Conservation (phyloP, 2,113 vertebrate genomes). For the Campylomormyrus tamandua region DNA sequence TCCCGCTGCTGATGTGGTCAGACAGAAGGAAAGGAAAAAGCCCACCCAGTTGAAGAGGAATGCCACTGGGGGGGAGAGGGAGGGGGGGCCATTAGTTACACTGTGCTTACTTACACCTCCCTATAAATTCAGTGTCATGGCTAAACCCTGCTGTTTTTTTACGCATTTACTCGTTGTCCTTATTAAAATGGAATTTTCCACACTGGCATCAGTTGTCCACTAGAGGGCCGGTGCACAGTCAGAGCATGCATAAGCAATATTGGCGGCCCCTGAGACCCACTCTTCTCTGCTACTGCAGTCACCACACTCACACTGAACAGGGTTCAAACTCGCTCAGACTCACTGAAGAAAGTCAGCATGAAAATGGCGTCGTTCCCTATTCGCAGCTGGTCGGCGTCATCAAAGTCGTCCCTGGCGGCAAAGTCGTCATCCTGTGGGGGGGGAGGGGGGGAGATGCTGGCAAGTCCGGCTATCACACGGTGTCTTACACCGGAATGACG, state of each 20-base stretch:
- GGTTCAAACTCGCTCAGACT: constrained; percentile 47
- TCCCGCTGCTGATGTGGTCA: constrained; percentile 94
- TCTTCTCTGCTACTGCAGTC: not conserved
- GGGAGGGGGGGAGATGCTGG: constrained; percentile 18
- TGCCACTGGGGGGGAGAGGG: constrained; percentile 68
- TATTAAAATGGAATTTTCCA: not conserved
- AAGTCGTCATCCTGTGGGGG: constrained; percentile 84
- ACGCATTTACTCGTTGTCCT: not conserved
- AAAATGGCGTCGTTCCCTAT: constrained; percentile 98
- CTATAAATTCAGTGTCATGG: not conserved
- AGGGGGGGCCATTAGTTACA: not conserved
- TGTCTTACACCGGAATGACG: not conserved
- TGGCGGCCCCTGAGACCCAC: not conserved
- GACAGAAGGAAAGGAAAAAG: constrained; percentile 96
- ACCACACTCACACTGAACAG: not conserved
- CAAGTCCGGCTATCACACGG: not conserved
- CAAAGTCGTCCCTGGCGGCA: constrained; percentile 86
- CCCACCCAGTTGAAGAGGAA: constrained; percentile 99
- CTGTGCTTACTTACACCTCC: not conserved
- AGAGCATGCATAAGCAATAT: not conserved
- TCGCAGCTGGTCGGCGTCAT: constrained; percentile 89
- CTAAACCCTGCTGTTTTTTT: not conserved
- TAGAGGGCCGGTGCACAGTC: not conserved
- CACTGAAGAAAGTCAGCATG: constrained; percentile 98
- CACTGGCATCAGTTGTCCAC: not conserved